Evolutionary conservation across 2,797 vertebrate genomes (phyloP), one percentile per base, ranked within the genome.

Genomic region (Cuniculus paca): DNA sequence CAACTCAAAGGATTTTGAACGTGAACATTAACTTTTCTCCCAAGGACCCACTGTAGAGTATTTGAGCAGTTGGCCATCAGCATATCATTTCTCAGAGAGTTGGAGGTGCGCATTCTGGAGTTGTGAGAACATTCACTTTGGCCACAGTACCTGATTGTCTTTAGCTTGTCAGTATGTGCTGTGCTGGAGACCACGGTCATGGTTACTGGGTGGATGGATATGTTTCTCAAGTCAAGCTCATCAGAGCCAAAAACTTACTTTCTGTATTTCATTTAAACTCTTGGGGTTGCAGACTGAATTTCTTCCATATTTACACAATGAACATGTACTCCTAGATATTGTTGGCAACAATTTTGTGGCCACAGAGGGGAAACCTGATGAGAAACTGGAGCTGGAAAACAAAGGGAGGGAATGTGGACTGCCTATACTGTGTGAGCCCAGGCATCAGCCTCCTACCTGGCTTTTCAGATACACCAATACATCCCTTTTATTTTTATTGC

Each of bases 211-310:
- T 39, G 5, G 36, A 17, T 28, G 34, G 17, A 4, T 28, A n/a
- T 13, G 6, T 16, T 26, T 78, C 17, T 28, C 45, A 58, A 31
- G 9, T 39, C 52, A 45, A 70, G n/a, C 77, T 90, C 28, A 31
- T 61, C 6, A 54, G 58, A 70, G 10, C 26, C n/a, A 60, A 28
- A 58, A 45, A 42, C 19, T 24, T 65, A 65, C 16, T 48, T 93
- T 79, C 20, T 70, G 61, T 1, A 42, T 88, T 89, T 74, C 28
- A 58, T 70, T 94, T 88, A 84, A 79, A 82, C 7, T 78, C 52
- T 61, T 42, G 58, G 19, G 36, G 1, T 28, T 36, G 16, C 45
- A 92, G 60, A 61, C 36, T 28, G 45, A 34, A 78, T 68, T 90
- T 72, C 34, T 83, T 80, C 54, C 52, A 61, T 81, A 77, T 31